Conservation (phyloP, 2,797 vertebrate genomes). For the Muraenolepis orangiensis region DNA sequence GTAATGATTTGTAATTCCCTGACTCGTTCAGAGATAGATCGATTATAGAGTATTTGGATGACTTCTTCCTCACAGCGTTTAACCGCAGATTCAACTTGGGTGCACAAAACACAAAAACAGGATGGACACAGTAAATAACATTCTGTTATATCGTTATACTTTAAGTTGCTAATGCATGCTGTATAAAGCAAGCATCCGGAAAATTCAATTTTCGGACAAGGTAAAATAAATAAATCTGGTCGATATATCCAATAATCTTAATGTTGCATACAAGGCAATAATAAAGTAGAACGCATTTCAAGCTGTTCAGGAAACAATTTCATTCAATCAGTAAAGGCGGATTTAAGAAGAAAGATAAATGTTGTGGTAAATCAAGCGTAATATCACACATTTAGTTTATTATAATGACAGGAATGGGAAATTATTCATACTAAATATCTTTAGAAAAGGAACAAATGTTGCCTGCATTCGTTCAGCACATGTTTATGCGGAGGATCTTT, state of each 20-base stretch:
- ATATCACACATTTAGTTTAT: background rate
- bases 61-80: constrained; percentile 25
- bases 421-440: background rate
- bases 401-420: background rate
- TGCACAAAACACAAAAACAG: background rate
- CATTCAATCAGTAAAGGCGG: background rate
- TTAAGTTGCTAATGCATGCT: background rate
- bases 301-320: background rate
- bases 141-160: background rate
- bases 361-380: background rate
- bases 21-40: constrained; percentile 25
- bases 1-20: constrained; percentile 49
- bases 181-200: background rate
- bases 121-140: background rate
- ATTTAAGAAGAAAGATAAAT: background rate
- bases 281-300: background rate
- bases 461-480: background rate
- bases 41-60: constrained; percentile 36
- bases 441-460: background rate
- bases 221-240: background rate
- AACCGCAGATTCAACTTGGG: constrained; percentile 25
- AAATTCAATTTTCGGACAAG: background rate
- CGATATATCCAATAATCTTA: background rate
- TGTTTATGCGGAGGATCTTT: background rate
- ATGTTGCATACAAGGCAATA: background rate